Conservation (phyloP, 2,113 vertebrate species). For the Nycticebus coucang region DNA sequence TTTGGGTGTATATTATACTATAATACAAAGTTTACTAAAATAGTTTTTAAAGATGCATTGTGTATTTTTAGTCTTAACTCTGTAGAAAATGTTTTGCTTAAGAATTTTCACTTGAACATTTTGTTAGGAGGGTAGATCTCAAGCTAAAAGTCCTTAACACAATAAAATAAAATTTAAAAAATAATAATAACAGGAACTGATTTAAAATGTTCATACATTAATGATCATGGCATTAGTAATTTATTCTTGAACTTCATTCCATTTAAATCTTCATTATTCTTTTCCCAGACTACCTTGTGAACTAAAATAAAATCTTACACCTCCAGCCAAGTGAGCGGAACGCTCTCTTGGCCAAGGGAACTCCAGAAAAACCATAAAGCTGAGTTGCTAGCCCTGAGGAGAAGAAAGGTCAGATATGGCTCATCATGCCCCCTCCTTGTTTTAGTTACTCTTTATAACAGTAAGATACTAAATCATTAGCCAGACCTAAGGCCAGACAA, state of each 20-base stretch:
- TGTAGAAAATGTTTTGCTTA: neutral
- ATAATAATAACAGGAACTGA: slow-evolving; percentile 43
- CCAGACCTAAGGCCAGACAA: too few species aligned
- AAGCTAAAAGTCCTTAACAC: neutral
- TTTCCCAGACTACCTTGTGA: slow-evolving; percentile 69
- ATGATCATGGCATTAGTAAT: slow-evolving; percentile 53
- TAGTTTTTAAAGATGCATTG: neutral
- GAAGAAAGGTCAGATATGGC: too few species aligned
- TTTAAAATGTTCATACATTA: slow-evolving; percentile 47
- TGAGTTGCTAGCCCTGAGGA: too few species aligned
- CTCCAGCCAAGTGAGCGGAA: too few species aligned
- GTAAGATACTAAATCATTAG: too few species aligned
- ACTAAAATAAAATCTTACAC: too few species aligned
- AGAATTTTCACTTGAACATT: neutral
- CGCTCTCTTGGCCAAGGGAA: too few species aligned
- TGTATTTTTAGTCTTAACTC: neutral
- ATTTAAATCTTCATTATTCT: slow-evolving; percentile 40
- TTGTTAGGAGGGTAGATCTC: neutral
- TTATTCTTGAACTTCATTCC: slow-evolving; percentile 20
- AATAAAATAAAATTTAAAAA: neutral
- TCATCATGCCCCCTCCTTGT: too few species aligned
- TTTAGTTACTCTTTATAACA: too few species aligned
- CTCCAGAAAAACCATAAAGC: too few species aligned
- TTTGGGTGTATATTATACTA: neutral
- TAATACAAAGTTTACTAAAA: neutral